Conservation (phyloP, 2,888 invertebrate genomes). For the Oxyteleia sp. region DNA sequence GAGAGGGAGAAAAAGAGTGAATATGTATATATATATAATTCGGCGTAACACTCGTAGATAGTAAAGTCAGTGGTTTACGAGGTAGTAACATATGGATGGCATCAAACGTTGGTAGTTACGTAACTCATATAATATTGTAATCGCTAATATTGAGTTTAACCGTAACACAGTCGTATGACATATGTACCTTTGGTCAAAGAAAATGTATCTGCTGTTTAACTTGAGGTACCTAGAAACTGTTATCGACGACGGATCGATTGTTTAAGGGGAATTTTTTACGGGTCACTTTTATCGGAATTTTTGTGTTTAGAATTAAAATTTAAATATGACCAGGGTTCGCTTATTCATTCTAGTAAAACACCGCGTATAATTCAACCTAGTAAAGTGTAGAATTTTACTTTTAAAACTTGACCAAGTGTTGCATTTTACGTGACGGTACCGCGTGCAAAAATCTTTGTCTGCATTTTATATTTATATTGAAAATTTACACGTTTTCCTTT, state of each 20-base stretch:
- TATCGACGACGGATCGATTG: neutral
- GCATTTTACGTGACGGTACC: slow-evolving; percentile 63
- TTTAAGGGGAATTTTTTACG: neutral
- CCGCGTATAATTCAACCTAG: slow-evolving; percentile 55
- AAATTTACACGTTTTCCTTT: slow-evolving; percentile 51
- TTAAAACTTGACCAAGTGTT: slow-evolving; percentile 70
- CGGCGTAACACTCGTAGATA: slow-evolving; percentile 21
- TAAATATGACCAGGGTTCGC: slow-evolving; percentile 1
- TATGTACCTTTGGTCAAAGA: slow-evolving; percentile 3
- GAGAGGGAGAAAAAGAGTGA: neutral
- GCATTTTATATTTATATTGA: slow-evolving; percentile 50
- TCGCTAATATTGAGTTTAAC: slow-evolving; percentile 49
- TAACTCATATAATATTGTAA: slow-evolving; percentile 43
- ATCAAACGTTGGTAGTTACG: slow-evolving; percentile 44
- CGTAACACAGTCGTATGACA: slow-evolving; percentile 26
- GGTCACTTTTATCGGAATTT: neutral
- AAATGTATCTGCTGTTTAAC: slow-evolving; percentile 18
- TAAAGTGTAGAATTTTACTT: slow-evolving; percentile 62
- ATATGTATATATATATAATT: neutral
- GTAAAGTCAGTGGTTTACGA: slow-evolving; percentile 33
- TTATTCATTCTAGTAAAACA: slow-evolving; percentile 57
- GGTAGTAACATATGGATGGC: slow-evolving; percentile 29
- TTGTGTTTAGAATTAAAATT: slow-evolving; percentile 20
- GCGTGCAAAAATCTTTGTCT: slow-evolving; percentile 51
- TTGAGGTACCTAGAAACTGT: slow-evolving; percentile 5